Evolutionary conservation across 2,113 vertebrate species (phyloP).

Genomic region (Ibidorhyncha struthersii): DNA sequence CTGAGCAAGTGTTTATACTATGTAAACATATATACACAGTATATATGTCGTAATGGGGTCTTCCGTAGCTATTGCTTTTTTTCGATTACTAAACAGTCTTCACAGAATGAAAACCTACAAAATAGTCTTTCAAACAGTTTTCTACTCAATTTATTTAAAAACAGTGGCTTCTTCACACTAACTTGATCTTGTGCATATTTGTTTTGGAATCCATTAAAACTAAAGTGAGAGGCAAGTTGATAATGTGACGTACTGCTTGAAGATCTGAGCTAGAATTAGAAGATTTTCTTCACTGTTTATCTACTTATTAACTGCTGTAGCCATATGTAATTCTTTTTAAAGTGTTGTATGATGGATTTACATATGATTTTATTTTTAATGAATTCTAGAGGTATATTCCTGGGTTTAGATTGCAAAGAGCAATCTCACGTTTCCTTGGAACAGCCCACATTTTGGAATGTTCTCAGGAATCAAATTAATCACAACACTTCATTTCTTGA

Average conservation of each 20-base stretch:
- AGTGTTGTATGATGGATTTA: slow-evolving; percentile 1
- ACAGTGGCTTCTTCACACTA: not conserved
- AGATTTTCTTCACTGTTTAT: not conserved
- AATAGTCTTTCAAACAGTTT: not conserved
- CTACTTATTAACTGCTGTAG: not conserved
- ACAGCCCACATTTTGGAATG: not conserved
- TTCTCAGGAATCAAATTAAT: not conserved
- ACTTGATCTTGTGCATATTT: not conserved
- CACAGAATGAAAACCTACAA: not conserved
- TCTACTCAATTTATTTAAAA: not conserved
- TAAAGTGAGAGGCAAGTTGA: not conserved
- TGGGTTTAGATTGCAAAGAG: not conserved
- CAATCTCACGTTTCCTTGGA: not conserved
- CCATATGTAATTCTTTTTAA: not conserved
- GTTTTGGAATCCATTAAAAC: not conserved
- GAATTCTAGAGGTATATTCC: not conserved
- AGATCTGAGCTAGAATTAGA: not conserved
- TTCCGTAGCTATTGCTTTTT: not conserved
- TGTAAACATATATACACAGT: not conserved
- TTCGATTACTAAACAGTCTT: not conserved
- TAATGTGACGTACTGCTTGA: not conserved
- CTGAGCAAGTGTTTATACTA: not conserved
- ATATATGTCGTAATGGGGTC: not conserved
- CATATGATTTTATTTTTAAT: not conserved
- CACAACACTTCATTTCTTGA: not conserved